Evolutionary conservation across 2,888 invertebrate genomes (phyloP), one percentile per base, ranked within the genome.

Genomic region (Luperina nickerlii): DNA sequence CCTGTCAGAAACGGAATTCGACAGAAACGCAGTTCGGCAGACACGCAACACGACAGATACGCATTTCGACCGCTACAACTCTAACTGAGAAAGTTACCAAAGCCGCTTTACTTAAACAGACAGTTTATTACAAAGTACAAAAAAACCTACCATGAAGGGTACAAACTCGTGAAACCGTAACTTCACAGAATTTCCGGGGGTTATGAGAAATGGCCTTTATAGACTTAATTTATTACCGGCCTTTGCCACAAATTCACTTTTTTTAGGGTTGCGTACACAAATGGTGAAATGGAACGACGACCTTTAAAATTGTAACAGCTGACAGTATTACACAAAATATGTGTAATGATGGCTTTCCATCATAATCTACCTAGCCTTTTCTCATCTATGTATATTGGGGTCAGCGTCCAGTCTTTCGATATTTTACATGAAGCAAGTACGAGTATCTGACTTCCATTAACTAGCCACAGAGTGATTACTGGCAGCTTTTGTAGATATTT

Each of bases 191-290:
- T 80, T 74, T 79, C 88, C 77, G 72, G 75, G 20, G 76, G 68
- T 79, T 86, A 86, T 88, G 83, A 88, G 62, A 85, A 88, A 90
- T 84, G 76, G 76, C 69, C 68, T 79, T 67, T 78, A 82, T 83
- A 83, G 84, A 83, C 81, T 80, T 88, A 86, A 88, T 88, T 88
- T 88, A 90, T 86, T 75, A 82, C 83, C 73, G 71, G 51, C 60
- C 45, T 80, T 68, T 71, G 65, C 62, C 72, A 81, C 80, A 81
- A 86, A 79, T 86, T 66, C 45, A 38, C 62, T 76, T 66, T 83
- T 66, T 84, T 54, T 57, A 11, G 54, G 62, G 54, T 63, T 32
- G 54, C 27, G 7, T 42, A 38, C 0, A 51, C 11, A 48, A 48
- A 18, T 9, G 1, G 5, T 18, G 5, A 27, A 48, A 48, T 18